These are phyloP conservation scores for Chloroceryle inda DNA, from an alignment of 2,797 vertebrate species.

Conservation along the genomic window DNA sequence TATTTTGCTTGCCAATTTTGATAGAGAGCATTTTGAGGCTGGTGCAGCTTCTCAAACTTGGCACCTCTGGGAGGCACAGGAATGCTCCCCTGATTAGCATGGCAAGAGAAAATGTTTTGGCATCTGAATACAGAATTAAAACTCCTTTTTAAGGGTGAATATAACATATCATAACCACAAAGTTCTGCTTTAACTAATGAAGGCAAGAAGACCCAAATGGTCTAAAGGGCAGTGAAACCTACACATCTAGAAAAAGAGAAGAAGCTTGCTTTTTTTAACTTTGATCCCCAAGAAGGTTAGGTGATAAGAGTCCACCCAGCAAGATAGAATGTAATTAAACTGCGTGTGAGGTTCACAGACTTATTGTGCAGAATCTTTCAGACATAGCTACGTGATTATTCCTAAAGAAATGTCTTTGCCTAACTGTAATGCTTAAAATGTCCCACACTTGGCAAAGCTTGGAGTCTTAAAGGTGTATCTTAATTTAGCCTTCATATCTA, in stretches of 20 bases:
- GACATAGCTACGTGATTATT: neutral
- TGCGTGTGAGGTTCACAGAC: neutral
- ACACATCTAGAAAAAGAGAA: neutral
- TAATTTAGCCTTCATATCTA: neutral
- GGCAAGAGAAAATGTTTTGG: neutral
- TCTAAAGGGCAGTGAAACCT: neutral
- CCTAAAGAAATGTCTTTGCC: neutral
- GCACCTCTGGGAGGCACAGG: neutral
- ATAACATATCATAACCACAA: neutral
- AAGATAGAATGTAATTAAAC: constrained; percentile 36
- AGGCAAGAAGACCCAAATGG: neutral
- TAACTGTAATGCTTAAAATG: neutral
- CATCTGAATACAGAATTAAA: neutral
- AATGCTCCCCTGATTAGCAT: neutral
- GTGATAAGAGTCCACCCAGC: constrained; percentile 9
- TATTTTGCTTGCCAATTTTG: constrained; percentile 43
- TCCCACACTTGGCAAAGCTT: neutral
- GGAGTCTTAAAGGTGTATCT: neutral
- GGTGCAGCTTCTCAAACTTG: neutral
- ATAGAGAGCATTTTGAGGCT: neutral
- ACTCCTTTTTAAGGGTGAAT: neutral
- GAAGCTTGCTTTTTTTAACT: neutral
- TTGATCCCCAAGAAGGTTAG: constrained; percentile 11
- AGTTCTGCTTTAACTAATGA: constrained; percentile 9
- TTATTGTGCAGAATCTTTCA: neutral